phyloP scores from a whole-genome alignment of 2,888 invertebrate genomes.

The Agriopis aurantiaria region DNA sequence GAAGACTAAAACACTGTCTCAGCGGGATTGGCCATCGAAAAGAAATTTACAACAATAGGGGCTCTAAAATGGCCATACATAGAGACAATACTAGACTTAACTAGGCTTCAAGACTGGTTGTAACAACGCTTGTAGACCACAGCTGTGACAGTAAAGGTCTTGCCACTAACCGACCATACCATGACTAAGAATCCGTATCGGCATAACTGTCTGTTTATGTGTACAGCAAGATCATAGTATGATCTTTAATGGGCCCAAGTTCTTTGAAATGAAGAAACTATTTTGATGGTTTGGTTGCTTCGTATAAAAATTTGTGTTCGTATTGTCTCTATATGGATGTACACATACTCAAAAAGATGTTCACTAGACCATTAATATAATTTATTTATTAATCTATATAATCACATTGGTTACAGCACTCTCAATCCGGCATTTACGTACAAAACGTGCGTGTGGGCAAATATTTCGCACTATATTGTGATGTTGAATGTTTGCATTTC shows the following conservation, averaged over 20 bases:
- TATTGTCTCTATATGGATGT: constrained; percentile 21
- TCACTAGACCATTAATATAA: constrained; percentile 33
- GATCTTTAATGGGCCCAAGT: too few relatives aligned
- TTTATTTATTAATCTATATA: constrained; percentile 26
- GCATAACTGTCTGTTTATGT: too few relatives aligned
- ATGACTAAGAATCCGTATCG: too few relatives aligned
- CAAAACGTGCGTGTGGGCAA: constrained; percentile 2
- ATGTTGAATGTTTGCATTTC: constrained; percentile 4
- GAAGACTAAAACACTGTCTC: background rate
- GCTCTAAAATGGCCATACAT: constrained; percentile 12
- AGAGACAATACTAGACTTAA: constrained; percentile 16
- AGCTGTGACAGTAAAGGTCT: too few relatives aligned
- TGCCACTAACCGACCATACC: too few relatives aligned
- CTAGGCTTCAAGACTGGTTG: background rate
- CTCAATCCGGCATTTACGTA: constrained; percentile 31
- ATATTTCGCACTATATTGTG: background rate
- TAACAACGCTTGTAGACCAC: background rate
- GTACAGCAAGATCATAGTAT: too few relatives aligned
- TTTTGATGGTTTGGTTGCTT: background rate
- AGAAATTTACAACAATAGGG: constrained; percentile 16
- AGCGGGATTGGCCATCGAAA: constrained; percentile 1
- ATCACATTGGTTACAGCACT: constrained; percentile 66
- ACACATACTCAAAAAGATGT: constrained; percentile 42
- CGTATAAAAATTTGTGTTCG: constrained; percentile 16
- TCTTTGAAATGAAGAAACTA: too few relatives aligned